Evolutionary conservation across 92 coral and sea anemone species (phyloP).

Genomic region (Zoanthus sansibaricus): DNA sequence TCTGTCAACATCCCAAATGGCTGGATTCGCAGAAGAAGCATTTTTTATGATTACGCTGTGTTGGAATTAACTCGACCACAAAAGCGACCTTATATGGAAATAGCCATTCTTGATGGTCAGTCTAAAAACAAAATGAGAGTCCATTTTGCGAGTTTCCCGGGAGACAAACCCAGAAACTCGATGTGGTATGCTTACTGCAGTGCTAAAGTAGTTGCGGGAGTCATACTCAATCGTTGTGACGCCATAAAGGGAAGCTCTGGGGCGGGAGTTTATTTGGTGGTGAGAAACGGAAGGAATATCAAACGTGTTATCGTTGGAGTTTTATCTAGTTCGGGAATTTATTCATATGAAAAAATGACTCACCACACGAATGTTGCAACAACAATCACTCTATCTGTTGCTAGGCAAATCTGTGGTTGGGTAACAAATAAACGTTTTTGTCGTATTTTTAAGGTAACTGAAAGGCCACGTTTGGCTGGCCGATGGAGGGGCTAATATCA

Average conservation of each 20-base stretch:
- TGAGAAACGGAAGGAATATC: not conserved
- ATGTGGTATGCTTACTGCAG: conserved; percentile 71
- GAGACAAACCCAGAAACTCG: conserved; percentile 59
- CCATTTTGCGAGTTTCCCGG: conserved; percentile 70
- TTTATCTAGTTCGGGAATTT: conserved; percentile 63
- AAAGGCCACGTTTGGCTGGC: not conserved
- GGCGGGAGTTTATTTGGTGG: conserved; percentile 64
- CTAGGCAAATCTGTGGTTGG: conserved; percentile 5
- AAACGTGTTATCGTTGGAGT: conserved; percentile 74
- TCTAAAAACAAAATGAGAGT: conserved; percentile 22
- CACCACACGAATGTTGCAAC: not conserved
- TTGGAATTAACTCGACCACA: conserved; percentile 49
- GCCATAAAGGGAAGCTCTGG: conserved; percentile 71
- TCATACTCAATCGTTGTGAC: conserved; percentile 69
- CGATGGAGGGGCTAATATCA: not conserved
- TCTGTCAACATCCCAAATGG: conserved; percentile 66
- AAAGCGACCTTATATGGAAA: conserved; percentile 35
- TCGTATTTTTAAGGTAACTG: not conserved
- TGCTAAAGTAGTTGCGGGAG: conserved; percentile 46
- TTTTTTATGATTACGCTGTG: conserved; percentile 64
- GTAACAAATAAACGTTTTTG: not conserved
- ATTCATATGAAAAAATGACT: not conserved
- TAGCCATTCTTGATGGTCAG: not conserved
- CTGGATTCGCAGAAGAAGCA: conserved; percentile 56
- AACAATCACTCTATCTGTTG: not conserved